These are phyloP conservation scores for Craterocephalus amniculus DNA, from an alignment of 2,797 vertebrate genomes.

Conservation along the genomic window DNA sequence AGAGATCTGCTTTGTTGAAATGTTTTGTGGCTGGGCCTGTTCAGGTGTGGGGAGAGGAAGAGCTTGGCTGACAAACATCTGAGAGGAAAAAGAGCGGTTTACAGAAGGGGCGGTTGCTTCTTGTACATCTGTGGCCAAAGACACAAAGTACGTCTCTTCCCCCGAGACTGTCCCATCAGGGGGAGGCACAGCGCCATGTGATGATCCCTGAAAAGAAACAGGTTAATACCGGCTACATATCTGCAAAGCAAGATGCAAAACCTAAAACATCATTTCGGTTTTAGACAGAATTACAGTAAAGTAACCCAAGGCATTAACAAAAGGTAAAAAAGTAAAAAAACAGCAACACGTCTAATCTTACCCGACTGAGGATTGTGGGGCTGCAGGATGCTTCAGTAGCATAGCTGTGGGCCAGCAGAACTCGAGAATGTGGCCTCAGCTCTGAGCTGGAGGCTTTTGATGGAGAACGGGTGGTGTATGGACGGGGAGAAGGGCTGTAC, in stretches of 20 bases:
- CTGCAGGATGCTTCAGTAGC: slow-evolving; percentile 60
- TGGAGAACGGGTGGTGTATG: slow-evolving; percentile 65
- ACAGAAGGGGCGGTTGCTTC: slow-evolving; percentile 43
- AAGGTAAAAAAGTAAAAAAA: slow-evolving; percentile 3
- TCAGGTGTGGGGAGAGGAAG: slow-evolving; percentile 10
- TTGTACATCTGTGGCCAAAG: slow-evolving; percentile 55
- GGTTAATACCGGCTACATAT: not conserved
- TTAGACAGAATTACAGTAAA: not conserved
- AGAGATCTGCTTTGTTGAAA: slow-evolving; percentile 35
- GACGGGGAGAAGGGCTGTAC: slow-evolving; percentile 35
- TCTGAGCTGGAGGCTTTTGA: slow-evolving; percentile 77
- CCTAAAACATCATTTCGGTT: not conserved
- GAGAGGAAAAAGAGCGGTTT: slow-evolving; percentile 58
- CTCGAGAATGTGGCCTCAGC: slow-evolving; percentile 66
- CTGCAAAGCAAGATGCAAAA: not conserved
- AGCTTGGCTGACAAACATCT: slow-evolving; percentile 31
- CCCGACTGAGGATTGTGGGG: slow-evolving; percentile 33
- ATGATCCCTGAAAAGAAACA: slow-evolving; percentile 46
- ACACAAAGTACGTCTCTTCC: slow-evolving; percentile 48
- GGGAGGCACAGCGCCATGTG: slow-evolving; percentile 35
- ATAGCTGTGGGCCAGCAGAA: slow-evolving; percentile 65
- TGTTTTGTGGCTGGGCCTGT: slow-evolving; percentile 8
- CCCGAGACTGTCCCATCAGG: slow-evolving; percentile 39
- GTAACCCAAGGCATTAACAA: not conserved
- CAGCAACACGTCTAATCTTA: slow-evolving; percentile 20